A percentile compares a stretch with the other conserved stretches of the same genome.
phyloP scores from a whole-genome alignment of 2,888 invertebrate species.

The Myathropa florea region DNA sequence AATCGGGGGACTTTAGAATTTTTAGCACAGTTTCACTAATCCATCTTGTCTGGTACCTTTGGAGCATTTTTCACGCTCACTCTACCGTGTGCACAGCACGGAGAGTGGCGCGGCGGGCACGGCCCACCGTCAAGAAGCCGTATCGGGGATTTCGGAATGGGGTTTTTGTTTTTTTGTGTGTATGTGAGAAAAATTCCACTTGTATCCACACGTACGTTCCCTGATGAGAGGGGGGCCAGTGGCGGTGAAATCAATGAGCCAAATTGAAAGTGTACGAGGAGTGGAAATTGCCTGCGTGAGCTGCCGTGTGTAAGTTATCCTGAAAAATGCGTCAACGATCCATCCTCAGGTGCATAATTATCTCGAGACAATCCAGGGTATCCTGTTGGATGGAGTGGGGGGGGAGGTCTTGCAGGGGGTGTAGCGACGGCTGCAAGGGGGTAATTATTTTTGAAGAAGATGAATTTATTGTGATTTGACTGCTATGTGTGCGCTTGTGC shows the following conservation, averaged over 20 bases:
- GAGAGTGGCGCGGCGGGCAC: background rate
- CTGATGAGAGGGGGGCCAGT: background rate
- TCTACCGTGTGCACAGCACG: slow-evolving; percentile 23
- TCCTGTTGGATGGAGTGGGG: background rate
- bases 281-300: slow-evolving; percentile 23
- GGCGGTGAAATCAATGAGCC: slow-evolving; percentile 56
- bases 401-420: background rate
- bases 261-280: slow-evolving; percentile 36
- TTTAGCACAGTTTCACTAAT: slow-evolving; percentile 68
- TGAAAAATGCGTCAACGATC: slow-evolving; percentile 63
- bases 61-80: slow-evolving; percentile 63
- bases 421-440: slow-evolving; percentile 10
- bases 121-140: background rate
- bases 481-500: background rate
- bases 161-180: slow-evolving; percentile 9
- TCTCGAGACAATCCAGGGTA: slow-evolving; percentile 40
- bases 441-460: slow-evolving; percentile 64
- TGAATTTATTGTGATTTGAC: slow-evolving; percentile 54
- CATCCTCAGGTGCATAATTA: slow-evolving; percentile 68
- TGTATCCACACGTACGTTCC: background rate
- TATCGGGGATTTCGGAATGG: background rate
- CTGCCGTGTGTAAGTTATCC: slow-evolving; percentile 42
- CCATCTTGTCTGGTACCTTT: slow-evolving; percentile 67
- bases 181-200: slow-evolving; percentile 7
- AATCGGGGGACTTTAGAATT: slow-evolving; percentile 71